Conservation (phyloP, 1,140 invertebrate species). For the Trissolcus basalis region DNA sequence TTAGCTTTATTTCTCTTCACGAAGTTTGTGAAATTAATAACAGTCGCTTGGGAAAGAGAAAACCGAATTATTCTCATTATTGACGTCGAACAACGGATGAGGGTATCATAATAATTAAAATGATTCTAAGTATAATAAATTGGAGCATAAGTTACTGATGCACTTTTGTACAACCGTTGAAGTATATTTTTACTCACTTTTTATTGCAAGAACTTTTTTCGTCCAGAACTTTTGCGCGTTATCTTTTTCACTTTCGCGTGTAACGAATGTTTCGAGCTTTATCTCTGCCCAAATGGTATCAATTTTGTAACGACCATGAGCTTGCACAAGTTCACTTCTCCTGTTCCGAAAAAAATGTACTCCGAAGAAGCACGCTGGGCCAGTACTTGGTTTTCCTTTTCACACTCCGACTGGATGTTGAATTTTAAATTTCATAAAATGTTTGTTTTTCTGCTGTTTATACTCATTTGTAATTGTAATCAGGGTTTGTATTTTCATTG, state of each 20-base stretch:
- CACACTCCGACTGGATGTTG: too few species aligned
- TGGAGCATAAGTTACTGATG: constrained; percentile 45
- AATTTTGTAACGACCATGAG: constrained; percentile 49
- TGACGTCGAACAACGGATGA: too few species aligned
- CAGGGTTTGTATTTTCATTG: too few species aligned
- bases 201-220: constrained; percentile 49
- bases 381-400: too few species aligned
- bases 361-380: neutral
- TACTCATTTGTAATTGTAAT: too few species aligned
- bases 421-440: too few species aligned
- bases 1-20: too few species aligned
- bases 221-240: constrained; percentile 37
- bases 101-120: constrained; percentile 51
- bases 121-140: constrained; percentile 40
- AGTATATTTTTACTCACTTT: constrained; percentile 35
- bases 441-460: too few species aligned
- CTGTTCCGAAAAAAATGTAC: constrained; percentile 12
- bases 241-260: constrained; percentile 46
- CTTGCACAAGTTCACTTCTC: constrained; percentile 7
- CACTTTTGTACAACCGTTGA: constrained; percentile 35
- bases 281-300: constrained; percentile 42
- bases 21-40: too few species aligned
- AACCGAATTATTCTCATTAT: too few species aligned
- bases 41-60: too few species aligned
- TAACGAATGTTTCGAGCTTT: constrained; percentile 50